Evolutionary conservation across 2,888 invertebrate species (phyloP).

Genomic region (Drosophila flavopinicola): DNA sequence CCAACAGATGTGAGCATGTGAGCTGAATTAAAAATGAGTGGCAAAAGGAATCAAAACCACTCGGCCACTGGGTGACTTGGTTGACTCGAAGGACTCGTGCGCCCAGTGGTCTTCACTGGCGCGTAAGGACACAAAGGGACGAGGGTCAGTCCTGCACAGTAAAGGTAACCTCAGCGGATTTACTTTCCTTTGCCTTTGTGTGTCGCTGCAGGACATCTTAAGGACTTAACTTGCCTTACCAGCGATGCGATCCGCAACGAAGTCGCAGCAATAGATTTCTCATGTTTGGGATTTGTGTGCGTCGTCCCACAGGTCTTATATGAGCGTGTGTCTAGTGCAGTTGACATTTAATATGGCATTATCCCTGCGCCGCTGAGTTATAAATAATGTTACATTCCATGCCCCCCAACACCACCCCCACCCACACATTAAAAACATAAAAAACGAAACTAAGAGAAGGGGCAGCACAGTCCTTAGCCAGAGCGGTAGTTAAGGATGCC

Average conservation of each 20-base stretch:
- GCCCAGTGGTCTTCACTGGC: constrained; percentile 58
- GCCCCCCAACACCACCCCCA: constrained; percentile 9
- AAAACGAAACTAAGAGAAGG: constrained; percentile 46
- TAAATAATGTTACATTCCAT: constrained; percentile 70
- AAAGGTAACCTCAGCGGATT: constrained; percentile 74
- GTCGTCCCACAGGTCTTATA: constrained; percentile 69
- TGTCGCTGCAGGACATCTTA: constrained; percentile 70
- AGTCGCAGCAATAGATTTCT: constrained; percentile 74
- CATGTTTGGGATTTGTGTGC: constrained; percentile 77
- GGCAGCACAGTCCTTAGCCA: constrained; percentile 17
- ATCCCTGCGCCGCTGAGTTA: constrained; percentile 76
- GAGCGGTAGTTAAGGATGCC: constrained; percentile 40
- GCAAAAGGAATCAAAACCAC: constrained; percentile 47
- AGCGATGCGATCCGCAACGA: constrained; percentile 24
- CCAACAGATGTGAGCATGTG: constrained; percentile 75
- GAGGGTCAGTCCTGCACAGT: constrained; percentile 46
- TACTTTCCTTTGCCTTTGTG: constrained; percentile 69
- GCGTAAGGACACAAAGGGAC: constrained; percentile 71
- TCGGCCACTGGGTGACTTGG: constrained; percentile 20
- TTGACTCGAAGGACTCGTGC: constrained; percentile 1
- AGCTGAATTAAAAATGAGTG: constrained; percentile 77
- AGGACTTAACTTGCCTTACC: constrained; percentile 66
- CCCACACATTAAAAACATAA: constrained; percentile 64
- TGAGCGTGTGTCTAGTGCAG: constrained; percentile 64
- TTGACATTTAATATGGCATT: constrained; percentile 78